Percentiles rank a stretch among this genome's conserved stretches.
These are phyloP conservation scores for Rafetus swinhoei DNA, from an alignment of 2,113 vertebrate genomes.

Conservation along the genomic window DNA sequence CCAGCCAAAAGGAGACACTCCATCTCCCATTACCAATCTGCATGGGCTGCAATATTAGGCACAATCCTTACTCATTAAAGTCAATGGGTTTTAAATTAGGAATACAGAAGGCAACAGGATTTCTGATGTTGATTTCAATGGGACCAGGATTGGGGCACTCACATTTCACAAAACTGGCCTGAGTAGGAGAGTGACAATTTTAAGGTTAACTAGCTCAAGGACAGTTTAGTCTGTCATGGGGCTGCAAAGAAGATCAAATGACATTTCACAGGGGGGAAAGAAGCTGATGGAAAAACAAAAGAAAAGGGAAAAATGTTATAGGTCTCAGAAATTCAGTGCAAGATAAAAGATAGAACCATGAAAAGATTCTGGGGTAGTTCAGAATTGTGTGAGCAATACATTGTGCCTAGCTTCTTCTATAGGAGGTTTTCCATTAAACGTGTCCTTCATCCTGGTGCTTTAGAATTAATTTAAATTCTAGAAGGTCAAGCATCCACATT, in stretches of 20 bases:
- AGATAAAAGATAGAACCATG: background rate
- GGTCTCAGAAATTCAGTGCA: background rate
- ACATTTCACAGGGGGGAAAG: background rate
- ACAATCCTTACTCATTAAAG: background rate
- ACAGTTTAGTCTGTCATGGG: background rate
- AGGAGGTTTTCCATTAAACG: background rate
- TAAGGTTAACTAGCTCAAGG: background rate
- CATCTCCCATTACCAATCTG: background rate
- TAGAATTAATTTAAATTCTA: background rate
- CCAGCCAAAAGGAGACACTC: background rate
- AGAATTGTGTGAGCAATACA: rapidly evolving
- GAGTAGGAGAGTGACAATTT: background rate
- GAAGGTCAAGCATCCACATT: background rate
- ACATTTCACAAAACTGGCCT: background rate
- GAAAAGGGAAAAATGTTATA: background rate
- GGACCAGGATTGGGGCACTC: background rate
- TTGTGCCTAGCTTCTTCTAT: background rate
- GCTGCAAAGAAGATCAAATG: background rate
- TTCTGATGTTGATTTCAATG: background rate
- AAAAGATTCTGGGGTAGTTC: background rate
- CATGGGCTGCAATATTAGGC: background rate
- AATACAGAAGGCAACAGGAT: background rate
- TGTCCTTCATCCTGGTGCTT: background rate
- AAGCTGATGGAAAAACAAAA: background rate
- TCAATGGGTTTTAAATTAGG: background rate